A percentile compares a stretch with the other conserved stretches of the same genome.
Conservation (phyloP, 2,113 vertebrate genomes). For the Pseudorectes ferrugineus region DNA sequence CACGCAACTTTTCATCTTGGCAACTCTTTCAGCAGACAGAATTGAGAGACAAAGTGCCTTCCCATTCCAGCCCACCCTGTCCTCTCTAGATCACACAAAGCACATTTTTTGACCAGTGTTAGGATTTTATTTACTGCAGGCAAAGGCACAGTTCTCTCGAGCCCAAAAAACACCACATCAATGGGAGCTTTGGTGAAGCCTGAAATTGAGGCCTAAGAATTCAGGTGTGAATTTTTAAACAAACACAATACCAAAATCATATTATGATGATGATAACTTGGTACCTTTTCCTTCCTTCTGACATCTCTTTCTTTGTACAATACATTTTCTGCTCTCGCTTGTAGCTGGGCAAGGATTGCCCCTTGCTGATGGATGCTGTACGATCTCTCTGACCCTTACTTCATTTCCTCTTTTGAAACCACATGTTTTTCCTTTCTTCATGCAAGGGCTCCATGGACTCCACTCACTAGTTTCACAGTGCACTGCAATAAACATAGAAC, state of each 20-base stretch:
- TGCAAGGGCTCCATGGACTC: slow-evolving; percentile 90
- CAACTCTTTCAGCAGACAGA: not conserved
- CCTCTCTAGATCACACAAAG: slow-evolving; percentile 25
- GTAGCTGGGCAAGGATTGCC: slow-evolving; percentile 84
- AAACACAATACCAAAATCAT: slow-evolving; percentile 21
- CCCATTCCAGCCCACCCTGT: slow-evolving; percentile 1
- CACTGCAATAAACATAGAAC: slow-evolving; percentile 77
- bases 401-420: slow-evolving; percentile 92
- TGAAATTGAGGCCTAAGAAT: not conserved
- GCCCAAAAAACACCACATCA: not conserved
- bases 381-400: slow-evolving; percentile 84
- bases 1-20: not conserved
- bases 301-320: slow-evolving; percentile 89
- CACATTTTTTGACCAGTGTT: not conserved
- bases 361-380: slow-evolving; percentile 82
- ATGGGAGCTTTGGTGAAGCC: not conserved
- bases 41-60: not conserved
- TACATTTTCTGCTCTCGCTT: slow-evolving; percentile 87
- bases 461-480: slow-evolving; percentile 91
- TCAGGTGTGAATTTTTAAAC: slow-evolving; percentile 1
- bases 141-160: not conserved
- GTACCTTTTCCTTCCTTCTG: slow-evolving; percentile 83
- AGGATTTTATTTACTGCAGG: slow-evolving; percentile 24
- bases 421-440: slow-evolving; percentile 86
- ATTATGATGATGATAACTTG: not conserved